Evolutionary conservation across 2,888 invertebrate species (phyloP), one percentile per base, ranked within the genome.

Genomic region (Liodrosophila aerea): DNA sequence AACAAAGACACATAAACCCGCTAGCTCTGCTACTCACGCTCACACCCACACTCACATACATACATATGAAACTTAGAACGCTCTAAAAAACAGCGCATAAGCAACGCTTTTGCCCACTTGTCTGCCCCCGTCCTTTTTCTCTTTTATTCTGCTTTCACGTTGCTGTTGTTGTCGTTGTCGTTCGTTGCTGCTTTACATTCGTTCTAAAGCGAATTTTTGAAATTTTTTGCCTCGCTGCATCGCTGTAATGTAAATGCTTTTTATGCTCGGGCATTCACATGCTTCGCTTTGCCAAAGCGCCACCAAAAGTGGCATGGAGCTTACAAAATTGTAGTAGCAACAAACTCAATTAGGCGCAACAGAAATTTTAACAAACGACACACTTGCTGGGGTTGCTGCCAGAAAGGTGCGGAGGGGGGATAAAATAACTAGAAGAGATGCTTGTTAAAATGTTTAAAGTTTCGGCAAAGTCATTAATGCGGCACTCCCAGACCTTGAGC

Each of bases 331-430:
- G 12, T 44, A 34, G 47, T 33, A 57, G 47, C 64, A 43, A 43
- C 43, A 78, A 78, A 78, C 84, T 81, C 75, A 78, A 78, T 78
- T 78, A 84, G 78, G 73, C 78, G 77, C 64, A 65, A 36, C 40
- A 37, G 27, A 36, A 49, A 49, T 40, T 29, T 43, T 22, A 46
- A 2, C 18, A 31, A 45, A 37, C 13, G 22, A 12, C 16, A 29
- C 13, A 12, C 13, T 4, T 46, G 8, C 7, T 12, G 1, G 8
- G n/a, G 9, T 13, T 11, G n/a, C 7, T 16, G 29, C 1, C 9
- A 39, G 22, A 12, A 18, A 13, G 16, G 16, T 2, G 18, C n/a
- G 7, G 13, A 16, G 29, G 36, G n/a, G 16, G 3, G 18, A 11
- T 13, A 4, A 13, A 12, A 11, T 12, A 31, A 13, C 30, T 51